Base-by-base conservation (phyloP, 2,888 invertebrate species). In the Steinernema scapterisci region DNA sequence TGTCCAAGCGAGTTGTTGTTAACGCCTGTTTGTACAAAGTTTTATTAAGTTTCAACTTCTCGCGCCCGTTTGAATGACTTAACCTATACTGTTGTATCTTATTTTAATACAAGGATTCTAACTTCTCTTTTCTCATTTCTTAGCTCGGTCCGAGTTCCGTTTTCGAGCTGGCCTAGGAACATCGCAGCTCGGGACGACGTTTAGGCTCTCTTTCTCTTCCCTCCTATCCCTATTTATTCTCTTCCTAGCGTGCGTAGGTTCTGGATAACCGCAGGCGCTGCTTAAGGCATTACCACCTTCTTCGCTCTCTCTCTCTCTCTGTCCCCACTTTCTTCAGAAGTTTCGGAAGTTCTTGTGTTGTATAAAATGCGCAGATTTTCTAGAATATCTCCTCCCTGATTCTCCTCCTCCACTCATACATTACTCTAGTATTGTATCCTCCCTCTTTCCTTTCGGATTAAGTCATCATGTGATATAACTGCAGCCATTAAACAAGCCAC, bases 321-420 rank as follows among this genome's bases (percentile, higher is more conserved):
- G n/a, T 27, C n/a, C 27, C 16, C 63, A 25, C 31, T 31, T 63
- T 13, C 54, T 54, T 23, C 25, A 48, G 38, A 38, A 38, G 48
- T 48, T 48, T n/a, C 48, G 6, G 48, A n/a, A 48, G 38, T 38
- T 38, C 38, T 38, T 23, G 23, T 54, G 63, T 63, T 63, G 63
- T 63, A 63, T 31, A 63, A 63, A 63, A 63, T 48, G 63, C 63
- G 63, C 63, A 63, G 63, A 63, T 63, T 63, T 63, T 63, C 63
- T 63, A 63, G 25, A 38, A 25, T 63, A 48, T 48, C 19, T 38
- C 38, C 38, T 38, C 38, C 16, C 7, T n/a, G 27, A 27, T 63
- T 23, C 52, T 38, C 48, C 48, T 48, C 48, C n/a, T 25, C 38
- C 63, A 16, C 63, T 63, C 16, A 31, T 63, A 63, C 16, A 38